A percentile compares a stretch with the other conserved stretches of the same genome.
Conservation (phyloP, 2,113 vertebrate genomes). For the Eulemur macaco region DNA sequence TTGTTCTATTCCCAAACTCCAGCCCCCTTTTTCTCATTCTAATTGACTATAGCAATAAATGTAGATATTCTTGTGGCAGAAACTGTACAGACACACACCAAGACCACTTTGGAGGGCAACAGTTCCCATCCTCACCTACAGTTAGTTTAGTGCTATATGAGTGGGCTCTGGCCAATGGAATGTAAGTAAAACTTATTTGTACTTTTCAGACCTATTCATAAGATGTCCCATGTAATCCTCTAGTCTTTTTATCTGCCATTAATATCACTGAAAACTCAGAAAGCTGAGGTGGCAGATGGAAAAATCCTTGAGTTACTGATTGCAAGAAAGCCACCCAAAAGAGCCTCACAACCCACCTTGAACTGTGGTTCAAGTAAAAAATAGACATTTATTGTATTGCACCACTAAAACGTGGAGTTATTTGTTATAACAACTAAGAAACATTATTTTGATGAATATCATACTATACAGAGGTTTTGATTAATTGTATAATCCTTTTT, state of each 20-base stretch:
- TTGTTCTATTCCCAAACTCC: neutral
- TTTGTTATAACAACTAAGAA: neutral
- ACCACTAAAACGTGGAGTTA: neutral
- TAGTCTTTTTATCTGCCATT: neutral
- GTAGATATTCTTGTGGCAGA: neutral
- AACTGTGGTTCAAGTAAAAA: neutral
- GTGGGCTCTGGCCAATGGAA: neutral
- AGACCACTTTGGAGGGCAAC: neutral
- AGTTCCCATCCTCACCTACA: neutral
- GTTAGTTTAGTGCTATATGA: neutral
- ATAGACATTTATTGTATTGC: neutral
- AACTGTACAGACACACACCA: accelerated
- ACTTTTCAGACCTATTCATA: neutral
- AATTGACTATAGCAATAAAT: neutral
- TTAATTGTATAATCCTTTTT: neutral
- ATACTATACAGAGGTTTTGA: neutral
- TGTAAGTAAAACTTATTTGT: neutral
- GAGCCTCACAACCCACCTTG: accelerated
- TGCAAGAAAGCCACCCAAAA: accelerated
- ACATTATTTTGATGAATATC: neutral
- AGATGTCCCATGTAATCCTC: neutral
- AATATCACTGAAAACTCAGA: neutral
- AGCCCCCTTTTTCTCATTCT: neutral
- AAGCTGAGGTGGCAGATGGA: neutral
- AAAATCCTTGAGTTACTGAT: too few relatives aligned